These are phyloP conservation scores for Limonius californicus DNA, from an alignment of 1,140 invertebrate genomes.

Conservation along the genomic window DNA sequence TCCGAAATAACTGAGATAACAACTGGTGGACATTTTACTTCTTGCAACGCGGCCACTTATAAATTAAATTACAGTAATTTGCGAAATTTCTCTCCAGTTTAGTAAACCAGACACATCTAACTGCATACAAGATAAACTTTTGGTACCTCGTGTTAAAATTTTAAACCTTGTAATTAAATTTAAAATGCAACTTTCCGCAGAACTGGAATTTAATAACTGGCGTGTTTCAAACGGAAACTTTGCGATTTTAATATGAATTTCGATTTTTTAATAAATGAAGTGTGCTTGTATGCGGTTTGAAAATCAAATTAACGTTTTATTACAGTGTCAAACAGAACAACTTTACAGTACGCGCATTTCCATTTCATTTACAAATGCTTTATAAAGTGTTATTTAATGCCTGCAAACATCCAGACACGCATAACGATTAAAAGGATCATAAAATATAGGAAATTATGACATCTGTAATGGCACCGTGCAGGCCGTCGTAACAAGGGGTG, in stretches of 20 bases:
- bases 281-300: too few species aligned
- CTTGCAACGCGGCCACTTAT: not conserved
- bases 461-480: conserved; percentile 31
- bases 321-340: conserved; percentile 3
- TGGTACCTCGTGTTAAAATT: not conserved
- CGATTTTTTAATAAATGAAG: too few species aligned
- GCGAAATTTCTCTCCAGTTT: not conserved
- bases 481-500: conserved; percentile 22
- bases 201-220: too few species aligned
- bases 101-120: not conserved
- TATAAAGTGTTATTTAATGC: conserved; percentile 37
- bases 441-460: conserved; percentile 34
- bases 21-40: not conserved
- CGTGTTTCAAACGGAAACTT: too few species aligned
- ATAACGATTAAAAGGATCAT: conserved; percentile 32
- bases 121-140: not conserved
- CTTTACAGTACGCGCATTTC: conserved; percentile 18
- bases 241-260: too few species aligned
- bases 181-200: not conserved
- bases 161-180: conserved; percentile 3
- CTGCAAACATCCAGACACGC: conserved; percentile 32
- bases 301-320: conserved; percentile 8
- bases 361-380: conserved; percentile 35
- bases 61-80: conserved; percentile 4
- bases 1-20: conserved; percentile 1